Conservation (phyloP, 2,113 vertebrate species). For the Seriola quinqueradiata region DNA sequence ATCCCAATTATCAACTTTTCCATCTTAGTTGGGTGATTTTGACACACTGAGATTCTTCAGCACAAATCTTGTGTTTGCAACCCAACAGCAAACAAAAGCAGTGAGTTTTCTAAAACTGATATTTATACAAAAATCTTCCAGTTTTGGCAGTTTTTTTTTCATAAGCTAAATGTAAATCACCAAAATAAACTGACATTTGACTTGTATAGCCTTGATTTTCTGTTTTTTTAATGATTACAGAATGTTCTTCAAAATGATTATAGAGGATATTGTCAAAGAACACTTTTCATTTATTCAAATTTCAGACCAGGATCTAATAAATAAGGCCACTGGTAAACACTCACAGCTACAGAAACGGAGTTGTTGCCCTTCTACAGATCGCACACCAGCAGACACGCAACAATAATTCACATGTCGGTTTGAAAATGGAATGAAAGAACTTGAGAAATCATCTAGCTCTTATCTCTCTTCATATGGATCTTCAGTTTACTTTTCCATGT, state of each 20-base stretch:
- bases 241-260: neutral
- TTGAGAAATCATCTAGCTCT: neutral
- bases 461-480: neutral
- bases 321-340: neutral
- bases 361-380: constrained; percentile 8
- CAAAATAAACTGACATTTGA: neutral
- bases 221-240: neutral
- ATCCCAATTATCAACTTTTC: neutral
- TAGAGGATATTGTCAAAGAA: neutral
- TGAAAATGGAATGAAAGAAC: constrained; percentile 5
- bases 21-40: too few relatives aligned
- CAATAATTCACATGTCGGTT: neutral
- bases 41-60: neutral
- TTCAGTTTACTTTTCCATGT: neutral
- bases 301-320: constrained; percentile 7
- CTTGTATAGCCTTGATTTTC: neutral
- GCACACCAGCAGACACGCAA: neutral
- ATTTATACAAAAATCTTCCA: too few relatives aligned
- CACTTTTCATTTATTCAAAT: neutral
- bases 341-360: neutral
- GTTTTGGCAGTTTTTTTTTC: neutral
- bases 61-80: neutral
- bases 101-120: neutral
- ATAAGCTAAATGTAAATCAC: neutral
- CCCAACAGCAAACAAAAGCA: neutral